Evolutionary conservation across 2,797 vertebrate species (phyloP).

Genomic region (Rhinichthys osculus): DNA sequence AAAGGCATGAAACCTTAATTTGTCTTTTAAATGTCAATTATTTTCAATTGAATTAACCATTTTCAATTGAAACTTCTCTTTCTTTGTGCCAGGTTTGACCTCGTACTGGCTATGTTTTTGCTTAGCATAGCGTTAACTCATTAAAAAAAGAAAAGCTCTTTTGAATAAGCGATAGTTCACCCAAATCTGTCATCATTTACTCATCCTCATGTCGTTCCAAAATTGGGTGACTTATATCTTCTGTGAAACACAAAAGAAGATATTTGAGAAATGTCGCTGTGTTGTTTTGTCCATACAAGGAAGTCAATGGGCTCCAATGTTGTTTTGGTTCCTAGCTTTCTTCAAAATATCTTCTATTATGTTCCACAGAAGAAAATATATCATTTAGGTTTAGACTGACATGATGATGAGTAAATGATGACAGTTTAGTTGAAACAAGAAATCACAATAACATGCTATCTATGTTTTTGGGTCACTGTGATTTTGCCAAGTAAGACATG

Average conservation of each 20-base stretch:
- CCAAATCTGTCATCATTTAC: too few relatives aligned
- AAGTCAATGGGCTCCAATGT: background rate
- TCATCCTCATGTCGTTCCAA: background rate
- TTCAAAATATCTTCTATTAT: conserved; percentile 1
- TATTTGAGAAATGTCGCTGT: background rate
- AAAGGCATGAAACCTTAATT: background rate
- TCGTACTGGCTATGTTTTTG: too few relatives aligned
- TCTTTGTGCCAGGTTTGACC: too few relatives aligned
- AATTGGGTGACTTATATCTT: too few relatives aligned
- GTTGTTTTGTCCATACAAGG: background rate
- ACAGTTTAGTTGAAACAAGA: background rate
- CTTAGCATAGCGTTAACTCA: background rate
- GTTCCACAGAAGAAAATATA: background rate
- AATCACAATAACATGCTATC: background rate
- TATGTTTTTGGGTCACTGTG: background rate
- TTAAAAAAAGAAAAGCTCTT: background rate
- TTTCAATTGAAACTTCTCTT: background rate
- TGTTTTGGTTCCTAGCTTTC: background rate
- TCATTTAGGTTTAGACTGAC: background rate
- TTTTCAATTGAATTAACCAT: background rate
- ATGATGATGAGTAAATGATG: background rate
- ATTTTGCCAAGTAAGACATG: too few relatives aligned
- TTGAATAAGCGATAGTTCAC: background rate
- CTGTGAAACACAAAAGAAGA: background rate
- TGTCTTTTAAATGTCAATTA: background rate